Conservation (phyloP, 2,797 vertebrate genomes). For the Enteromius viviparus region DNA sequence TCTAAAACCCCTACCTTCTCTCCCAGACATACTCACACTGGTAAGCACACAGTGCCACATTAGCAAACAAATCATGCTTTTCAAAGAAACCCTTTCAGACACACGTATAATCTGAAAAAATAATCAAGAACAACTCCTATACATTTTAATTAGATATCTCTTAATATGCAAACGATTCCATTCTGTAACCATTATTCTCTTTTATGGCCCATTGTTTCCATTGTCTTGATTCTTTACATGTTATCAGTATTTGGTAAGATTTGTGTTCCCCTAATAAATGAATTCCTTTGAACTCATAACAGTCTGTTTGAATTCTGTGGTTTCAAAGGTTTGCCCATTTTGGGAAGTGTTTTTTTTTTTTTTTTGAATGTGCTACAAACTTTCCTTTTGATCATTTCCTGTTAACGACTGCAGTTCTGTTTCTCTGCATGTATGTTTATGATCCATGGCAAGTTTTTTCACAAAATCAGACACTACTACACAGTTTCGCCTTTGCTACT, state of each 20-base stretch:
- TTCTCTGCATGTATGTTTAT: background rate
- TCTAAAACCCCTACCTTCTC: conserved; percentile 9
- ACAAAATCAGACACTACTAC: background rate
- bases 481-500: conserved; percentile 12
- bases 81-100: background rate
- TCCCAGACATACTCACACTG: background rate
- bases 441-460: background rate
- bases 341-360: background rate
- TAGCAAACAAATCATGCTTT: conserved; percentile 31
- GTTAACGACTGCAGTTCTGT: background rate
- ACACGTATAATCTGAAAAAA: background rate
- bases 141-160: conserved; percentile 10
- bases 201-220: conserved; percentile 43
- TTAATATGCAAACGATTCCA: background rate
- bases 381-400: conserved; percentile 26
- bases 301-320: conserved; percentile 41
- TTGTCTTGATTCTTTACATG: conserved; percentile 13
- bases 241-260: conserved; percentile 40
- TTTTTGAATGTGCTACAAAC: conserved; percentile 2
- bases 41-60: conserved; percentile 9
- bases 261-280: background rate
- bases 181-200: background rate
- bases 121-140: background rate
- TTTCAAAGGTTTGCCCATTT: conserved; percentile 1
- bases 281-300: background rate